Conservation (phyloP, 2,113 vertebrate species). For the Suncus etruscus region DNA sequence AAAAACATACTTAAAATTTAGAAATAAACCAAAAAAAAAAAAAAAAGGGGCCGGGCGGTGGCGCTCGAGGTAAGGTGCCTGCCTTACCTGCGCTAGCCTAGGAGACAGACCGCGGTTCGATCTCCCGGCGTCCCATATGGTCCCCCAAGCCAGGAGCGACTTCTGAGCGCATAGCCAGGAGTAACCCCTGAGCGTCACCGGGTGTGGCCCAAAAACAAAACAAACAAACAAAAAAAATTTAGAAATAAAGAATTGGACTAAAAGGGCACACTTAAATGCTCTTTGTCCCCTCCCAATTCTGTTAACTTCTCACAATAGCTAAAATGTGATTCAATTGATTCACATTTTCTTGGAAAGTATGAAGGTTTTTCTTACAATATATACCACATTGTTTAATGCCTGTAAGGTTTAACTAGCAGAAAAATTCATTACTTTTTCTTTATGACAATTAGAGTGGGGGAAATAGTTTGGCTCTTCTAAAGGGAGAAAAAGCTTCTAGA, state of each 20-base stretch:
- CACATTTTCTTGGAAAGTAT: constrained; percentile 65
- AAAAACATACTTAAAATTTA: neutral
- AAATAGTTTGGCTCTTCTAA: constrained; percentile 52
- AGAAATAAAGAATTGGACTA: neutral
- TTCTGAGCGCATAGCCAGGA: too few relatives aligned
- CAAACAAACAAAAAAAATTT: too few relatives aligned
- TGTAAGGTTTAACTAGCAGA: constrained; percentile 38
- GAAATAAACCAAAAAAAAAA: too few relatives aligned
- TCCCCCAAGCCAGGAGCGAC: too few relatives aligned
- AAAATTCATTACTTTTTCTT: constrained; percentile 71
- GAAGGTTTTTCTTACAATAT: constrained; percentile 46
- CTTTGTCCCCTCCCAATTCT: constrained; percentile 17
- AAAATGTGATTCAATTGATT: constrained; percentile 40
- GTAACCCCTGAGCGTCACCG: too few relatives aligned
- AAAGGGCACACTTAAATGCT: constrained; percentile 36
- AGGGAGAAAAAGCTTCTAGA: constrained; percentile 72
- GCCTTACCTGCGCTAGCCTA: too few relatives aligned
- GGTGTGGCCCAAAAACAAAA: too few relatives aligned
- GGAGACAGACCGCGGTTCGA: too few relatives aligned
- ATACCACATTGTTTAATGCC: constrained; percentile 33
- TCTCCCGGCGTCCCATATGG: too few relatives aligned
- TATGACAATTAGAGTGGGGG: constrained; percentile 33
- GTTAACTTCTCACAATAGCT: constrained; percentile 10
- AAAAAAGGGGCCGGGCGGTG: too few relatives aligned
- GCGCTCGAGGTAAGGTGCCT: too few relatives aligned